phyloP scores from a whole-genome alignment of 2,113 vertebrate genomes.

The Mugil cephalus region DNA sequence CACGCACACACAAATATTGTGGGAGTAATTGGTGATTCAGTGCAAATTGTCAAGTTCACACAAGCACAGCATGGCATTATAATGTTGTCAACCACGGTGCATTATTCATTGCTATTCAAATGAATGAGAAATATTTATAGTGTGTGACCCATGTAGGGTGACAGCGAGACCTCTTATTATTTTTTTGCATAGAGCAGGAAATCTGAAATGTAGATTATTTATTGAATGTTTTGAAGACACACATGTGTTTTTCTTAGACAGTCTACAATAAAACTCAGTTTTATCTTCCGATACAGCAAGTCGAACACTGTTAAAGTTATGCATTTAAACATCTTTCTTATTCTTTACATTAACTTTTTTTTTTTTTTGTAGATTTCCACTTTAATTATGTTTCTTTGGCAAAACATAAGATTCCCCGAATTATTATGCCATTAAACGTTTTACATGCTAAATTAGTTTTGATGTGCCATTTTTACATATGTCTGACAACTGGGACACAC shows the following conservation, averaged over 20 bases:
- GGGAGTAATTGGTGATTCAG: constrained; percentile 39
- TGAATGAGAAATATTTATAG: constrained; percentile 38
- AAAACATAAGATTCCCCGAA: too few species aligned
- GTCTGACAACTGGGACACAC: too few species aligned
- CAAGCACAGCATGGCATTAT: constrained; percentile 34
- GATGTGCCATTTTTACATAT: too few species aligned
- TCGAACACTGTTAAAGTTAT: neutral
- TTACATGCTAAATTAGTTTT: too few species aligned
- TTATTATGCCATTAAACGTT: too few species aligned
- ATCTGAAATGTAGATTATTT: constrained; percentile 35
- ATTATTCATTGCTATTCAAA: constrained; percentile 56
- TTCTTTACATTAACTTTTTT: neutral
- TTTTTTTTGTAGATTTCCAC: too few species aligned
- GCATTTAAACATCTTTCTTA: neutral
- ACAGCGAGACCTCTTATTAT: constrained; percentile 5
- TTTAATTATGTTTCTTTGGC: neutral
- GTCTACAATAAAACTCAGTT: neutral
- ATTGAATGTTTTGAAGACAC: constrained; percentile 13
- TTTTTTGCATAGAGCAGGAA: constrained; percentile 12
- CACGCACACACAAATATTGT: constrained; percentile 18
- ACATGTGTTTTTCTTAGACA: neutral
- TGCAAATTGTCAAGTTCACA: constrained; percentile 53
- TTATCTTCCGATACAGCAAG: neutral
- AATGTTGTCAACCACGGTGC: constrained; percentile 32
- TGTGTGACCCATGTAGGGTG: constrained; percentile 3